Base-by-base conservation (phyloP, 2,113 vertebrate genomes). In the Taurulus bubalis region DNA sequence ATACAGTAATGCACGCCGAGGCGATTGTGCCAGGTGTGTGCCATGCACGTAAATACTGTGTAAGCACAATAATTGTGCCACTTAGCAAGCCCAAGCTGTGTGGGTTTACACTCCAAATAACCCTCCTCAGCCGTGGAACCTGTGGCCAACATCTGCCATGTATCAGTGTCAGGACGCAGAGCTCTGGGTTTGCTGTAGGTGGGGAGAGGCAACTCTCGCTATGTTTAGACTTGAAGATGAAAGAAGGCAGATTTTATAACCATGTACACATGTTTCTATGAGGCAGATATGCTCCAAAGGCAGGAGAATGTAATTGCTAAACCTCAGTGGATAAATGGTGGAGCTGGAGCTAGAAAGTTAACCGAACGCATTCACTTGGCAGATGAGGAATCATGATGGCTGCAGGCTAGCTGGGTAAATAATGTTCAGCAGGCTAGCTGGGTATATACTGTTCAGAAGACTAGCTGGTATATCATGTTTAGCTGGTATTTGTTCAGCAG, bases 91-190 rank as follows among this genome's bases (percentile, higher is more conserved):
- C 82, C 76, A 82, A 83, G 86, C 89, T 90, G 88, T 85, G 82
- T 80, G 83, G 84, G 42, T 88, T 89, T 91, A 88, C 85, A n/a
- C 88, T 92, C 78, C 69, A 85, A 89, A 91, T 91, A 87, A 89
- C 85, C 87, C 88, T 90, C 85, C 42, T 22, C 63, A 76, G 75
- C 68, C 67, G 38, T 38, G 36, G 75, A 90, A 82, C 76, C 84
- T 72, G 83, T 63, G 82, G 63, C 72, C 79, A 81, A 80, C 85
- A 86, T 77, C 90, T 89, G 83, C 80, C 82, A 70, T 20, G 20
- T 67, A 51, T 59, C 30, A 38, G 60, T 82, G 80, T 87, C 79
- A 87, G 71, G 79, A 67, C 62, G 77, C 64, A 2, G 62, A 67
- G 55, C 77, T 45, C 66, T 66, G 59, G 20, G 30, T 63, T 76